Conservation (phyloP, 2,888 invertebrate genomes). For the Chaitophorus viminalis region DNA sequence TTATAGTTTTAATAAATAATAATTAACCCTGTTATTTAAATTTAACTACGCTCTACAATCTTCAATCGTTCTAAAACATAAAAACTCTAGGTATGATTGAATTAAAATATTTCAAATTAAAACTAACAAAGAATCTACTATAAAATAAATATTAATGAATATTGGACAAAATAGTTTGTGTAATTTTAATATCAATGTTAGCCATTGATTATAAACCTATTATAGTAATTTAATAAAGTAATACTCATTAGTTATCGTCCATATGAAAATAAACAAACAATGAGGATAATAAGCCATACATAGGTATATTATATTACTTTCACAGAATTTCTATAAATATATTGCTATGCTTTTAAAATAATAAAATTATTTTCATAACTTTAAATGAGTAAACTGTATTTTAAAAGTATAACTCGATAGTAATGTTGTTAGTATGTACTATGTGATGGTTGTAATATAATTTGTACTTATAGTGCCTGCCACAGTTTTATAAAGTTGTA, state of each 20-base stretch:
- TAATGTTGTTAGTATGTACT: neutral
- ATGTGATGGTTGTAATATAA: neutral
- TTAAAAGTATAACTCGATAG: neutral
- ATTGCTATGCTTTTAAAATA: conserved; percentile 3
- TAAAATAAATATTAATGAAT: too few species aligned
- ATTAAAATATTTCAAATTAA: neutral
- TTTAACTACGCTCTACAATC: neutral
- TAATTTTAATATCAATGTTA: too few species aligned
- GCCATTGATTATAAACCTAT: too few species aligned
- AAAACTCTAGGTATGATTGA: too few species aligned
- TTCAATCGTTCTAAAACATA: too few species aligned
- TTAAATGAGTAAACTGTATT: neutral
- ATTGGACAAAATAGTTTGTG: too few species aligned
- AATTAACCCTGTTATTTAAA: neutral
- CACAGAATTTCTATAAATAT: neutral
- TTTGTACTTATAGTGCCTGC: neutral
- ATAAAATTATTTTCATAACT: neutral
- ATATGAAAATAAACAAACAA: too few species aligned
- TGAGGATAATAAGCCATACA: too few species aligned
- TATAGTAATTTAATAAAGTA: too few species aligned
- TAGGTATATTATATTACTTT: neutral
- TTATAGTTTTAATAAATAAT: neutral
- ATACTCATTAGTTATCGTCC: too few species aligned
- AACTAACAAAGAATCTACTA: neutral
- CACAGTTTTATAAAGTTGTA: neutral